Conservation (phyloP, 2,113 vertebrate genomes). For the Channa argus region DNA sequence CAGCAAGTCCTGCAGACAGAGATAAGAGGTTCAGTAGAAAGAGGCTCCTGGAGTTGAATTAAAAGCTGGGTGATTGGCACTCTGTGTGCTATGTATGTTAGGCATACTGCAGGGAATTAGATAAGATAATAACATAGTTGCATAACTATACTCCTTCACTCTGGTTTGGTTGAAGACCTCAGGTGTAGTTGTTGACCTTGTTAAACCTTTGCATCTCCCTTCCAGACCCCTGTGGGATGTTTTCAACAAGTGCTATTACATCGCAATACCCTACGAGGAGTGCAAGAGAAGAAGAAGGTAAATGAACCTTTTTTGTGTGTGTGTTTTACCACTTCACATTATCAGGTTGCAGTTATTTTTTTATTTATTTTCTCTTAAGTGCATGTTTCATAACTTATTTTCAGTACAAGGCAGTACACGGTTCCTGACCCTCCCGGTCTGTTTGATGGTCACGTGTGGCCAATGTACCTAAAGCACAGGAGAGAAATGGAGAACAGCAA, state of each 20-base stretch:
- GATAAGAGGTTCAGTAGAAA: conserved; percentile 69
- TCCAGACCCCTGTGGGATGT: conserved; percentile 81
- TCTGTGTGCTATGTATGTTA: background rate
- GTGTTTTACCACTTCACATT: too few relatives aligned
- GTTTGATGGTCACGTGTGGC: conserved; percentile 89
- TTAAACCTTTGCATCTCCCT: conserved; percentile 1
- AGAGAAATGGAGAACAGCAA: conserved; percentile 77
- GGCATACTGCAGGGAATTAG: conserved; percentile 18
- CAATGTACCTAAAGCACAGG: conserved; percentile 87
- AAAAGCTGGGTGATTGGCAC: background rate
- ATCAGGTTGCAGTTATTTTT: too few relatives aligned
- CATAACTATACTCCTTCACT: background rate
- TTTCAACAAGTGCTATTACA: conserved; percentile 83
- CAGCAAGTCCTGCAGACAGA: conserved; percentile 25
- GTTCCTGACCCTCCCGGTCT: conserved; percentile 87
- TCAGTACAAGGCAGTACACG: conserved; percentile 83
- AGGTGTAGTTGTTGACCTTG: background rate
- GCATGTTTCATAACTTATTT: background rate
- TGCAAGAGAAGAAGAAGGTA: conserved; percentile 86
- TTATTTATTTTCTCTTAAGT: conserved; percentile 1
- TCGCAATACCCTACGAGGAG: conserved; percentile 84
- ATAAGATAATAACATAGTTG: conserved; percentile 34
- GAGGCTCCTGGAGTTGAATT: conserved; percentile 12
- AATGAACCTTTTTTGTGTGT: background rate
- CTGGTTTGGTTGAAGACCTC: background rate